Evolutionary conservation across 2,113 vertebrate genomes (phyloP).

Genomic region (Labeo rohita): DNA sequence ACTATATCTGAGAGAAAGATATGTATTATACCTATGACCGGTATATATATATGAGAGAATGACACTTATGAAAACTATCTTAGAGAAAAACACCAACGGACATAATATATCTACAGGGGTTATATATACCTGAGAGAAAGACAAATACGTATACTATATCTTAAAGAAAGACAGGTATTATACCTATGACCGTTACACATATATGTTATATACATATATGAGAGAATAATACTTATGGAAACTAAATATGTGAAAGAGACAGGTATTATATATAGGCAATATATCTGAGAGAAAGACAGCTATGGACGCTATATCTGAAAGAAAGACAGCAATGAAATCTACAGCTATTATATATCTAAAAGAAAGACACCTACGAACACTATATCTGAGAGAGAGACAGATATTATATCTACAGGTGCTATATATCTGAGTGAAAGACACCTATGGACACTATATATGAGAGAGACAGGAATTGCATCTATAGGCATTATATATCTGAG

Average conservation of each 20-base stretch:
- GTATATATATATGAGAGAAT: neutral
- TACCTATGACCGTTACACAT: too few relatives aligned
- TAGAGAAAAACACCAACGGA: neutral
- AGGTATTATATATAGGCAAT: neutral
- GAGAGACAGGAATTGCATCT: too few relatives aligned
- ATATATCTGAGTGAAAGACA: neutral
- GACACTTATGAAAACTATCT: too few relatives aligned
- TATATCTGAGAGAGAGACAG: neutral
- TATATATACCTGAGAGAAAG: too few relatives aligned
- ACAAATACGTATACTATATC: too few relatives aligned
- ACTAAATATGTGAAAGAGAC: neutral
- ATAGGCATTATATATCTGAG: neutral
- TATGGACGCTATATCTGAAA: neutral
- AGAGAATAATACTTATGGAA: too few relatives aligned
- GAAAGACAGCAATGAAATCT: neutral
- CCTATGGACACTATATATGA: too few relatives aligned
- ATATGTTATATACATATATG: too few relatives aligned
- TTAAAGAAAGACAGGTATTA: too few relatives aligned
- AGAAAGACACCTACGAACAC: neutral
- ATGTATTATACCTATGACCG: neutral
- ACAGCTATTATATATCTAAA: too few relatives aligned
- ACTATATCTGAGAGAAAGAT: neutral
- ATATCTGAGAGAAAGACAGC: neutral
- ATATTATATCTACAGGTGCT: neutral
- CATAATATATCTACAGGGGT: neutral